Percentiles rank a stretch among this genome's conserved stretches.
Evolutionary conservation across 2,113 vertebrate genomes (phyloP).

Genomic region (Mastomys coucha): DNA sequence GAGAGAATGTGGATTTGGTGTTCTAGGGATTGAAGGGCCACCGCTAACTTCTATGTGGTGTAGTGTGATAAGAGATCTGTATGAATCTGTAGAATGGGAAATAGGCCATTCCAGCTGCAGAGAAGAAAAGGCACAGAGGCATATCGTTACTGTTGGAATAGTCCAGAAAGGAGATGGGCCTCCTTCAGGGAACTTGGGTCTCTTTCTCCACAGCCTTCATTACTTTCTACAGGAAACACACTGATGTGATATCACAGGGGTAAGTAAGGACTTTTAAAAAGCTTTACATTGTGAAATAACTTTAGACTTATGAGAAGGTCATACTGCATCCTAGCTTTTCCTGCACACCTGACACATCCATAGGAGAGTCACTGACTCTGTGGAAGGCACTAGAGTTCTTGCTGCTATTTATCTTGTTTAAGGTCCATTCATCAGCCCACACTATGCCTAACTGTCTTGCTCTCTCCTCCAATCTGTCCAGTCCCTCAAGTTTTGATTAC

Average conservation of each 20-base stretch:
- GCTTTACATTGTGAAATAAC: conserved; percentile 28
- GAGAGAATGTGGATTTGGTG: background rate
- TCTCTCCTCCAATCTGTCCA: background rate
- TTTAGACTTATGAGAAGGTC: background rate
- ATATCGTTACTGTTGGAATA: background rate
- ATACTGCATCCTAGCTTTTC: background rate
- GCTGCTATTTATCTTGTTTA: background rate
- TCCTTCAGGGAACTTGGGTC: background rate
- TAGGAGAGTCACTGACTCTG: background rate
- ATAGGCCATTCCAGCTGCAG: background rate
- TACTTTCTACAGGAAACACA: background rate
- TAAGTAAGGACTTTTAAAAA: background rate
- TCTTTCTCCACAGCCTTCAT: background rate
- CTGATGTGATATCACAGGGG: background rate
- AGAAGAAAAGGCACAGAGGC: background rate
- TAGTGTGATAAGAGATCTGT: background rate
- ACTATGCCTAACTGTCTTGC: background rate
- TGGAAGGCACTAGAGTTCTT: background rate
- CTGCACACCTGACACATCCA: background rate
- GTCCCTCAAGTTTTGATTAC: background rate
- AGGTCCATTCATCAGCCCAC: background rate
- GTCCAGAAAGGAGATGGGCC: background rate
- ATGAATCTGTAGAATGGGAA: background rate
- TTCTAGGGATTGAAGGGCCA: background rate
- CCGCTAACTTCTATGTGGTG: background rate